phyloP scores from a whole-genome alignment of 2,797 vertebrate species.

The Sylvia borin region DNA sequence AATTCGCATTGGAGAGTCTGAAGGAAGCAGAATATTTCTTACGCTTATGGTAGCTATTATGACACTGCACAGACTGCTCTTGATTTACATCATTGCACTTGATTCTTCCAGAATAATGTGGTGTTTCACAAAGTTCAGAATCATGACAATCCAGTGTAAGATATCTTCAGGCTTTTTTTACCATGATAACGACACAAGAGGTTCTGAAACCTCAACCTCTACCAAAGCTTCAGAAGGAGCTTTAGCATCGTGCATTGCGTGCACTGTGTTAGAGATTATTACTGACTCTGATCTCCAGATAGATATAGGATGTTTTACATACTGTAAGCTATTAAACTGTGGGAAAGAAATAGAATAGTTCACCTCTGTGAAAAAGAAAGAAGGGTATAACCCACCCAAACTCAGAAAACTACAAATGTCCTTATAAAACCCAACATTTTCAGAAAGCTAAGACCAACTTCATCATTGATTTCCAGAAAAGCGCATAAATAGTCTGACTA shows the following conservation, averaged over 20 bases:
- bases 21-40: background rate
- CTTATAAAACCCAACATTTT: background rate
- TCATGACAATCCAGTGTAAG: background rate
- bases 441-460: background rate
- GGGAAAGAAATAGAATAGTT: background rate
- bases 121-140: background rate
- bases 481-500: background rate
- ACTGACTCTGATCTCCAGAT: background rate
- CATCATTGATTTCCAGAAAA: background rate
- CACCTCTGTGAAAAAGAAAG: background rate
- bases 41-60: background rate
- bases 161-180: background rate
- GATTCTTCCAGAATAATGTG: background rate
- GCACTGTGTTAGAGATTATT: background rate
- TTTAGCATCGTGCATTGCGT: background rate
- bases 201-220: background rate
- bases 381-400: background rate
- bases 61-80: background rate
- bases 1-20: background rate
- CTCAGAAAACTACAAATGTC: background rate
- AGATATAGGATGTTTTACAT: background rate
- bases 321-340: background rate
- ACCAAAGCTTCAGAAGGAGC: background rate
- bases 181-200: background rate
- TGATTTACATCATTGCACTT: background rate